Base-by-base conservation (phyloP, 1,140 invertebrate species). In the Centruroides sculpturatus region DNA sequence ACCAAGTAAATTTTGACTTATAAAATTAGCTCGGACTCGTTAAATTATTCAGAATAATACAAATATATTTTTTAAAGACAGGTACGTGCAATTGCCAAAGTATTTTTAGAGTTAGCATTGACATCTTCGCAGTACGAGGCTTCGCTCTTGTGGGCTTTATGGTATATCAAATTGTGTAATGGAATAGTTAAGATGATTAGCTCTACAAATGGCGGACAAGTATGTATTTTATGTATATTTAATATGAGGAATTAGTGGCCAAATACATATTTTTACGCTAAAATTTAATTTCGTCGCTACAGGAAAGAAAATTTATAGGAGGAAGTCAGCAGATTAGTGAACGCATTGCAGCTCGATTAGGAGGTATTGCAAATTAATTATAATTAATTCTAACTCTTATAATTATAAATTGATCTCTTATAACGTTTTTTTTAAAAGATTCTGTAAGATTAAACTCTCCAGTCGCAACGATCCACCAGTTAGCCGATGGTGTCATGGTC, bases 221-320 rank as follows among this genome's bases (percentile, higher is more conserved):
- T 53, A 53, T 53, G 41, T 41, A 41, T 8, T 41, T 41, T 23
- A 23, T 23, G 2, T 23, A 23, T 23, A 23, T 23, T 23, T 23
- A 23, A 23, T 23, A 23, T 2, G 23, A 23, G 23, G 23, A 23
- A 23, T 23, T 23, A 23, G 23, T 0, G 23, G 23, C 23, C 23
- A 23, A 23, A 23, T 23, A 23, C 23, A 34, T 51, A 34, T 51
- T 51, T 51, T 51, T 51, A n/a, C 1, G 12, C 12, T 51, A 51
- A n/a, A n/a, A n/a, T 51, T 12, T n/a, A 51, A 51, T 51, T 34
- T 51, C 2, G 1, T 51, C 12, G 49, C 0, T 36, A 9, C 61
- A 74, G 70, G 75, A 76, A 60, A 65, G 71, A 49, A 75, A 76
- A 61, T 69, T 75, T 55, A 63, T 69, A 48, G 74, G 74, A 50